Base-by-base conservation (phyloP, 2,113 vertebrate genomes). In the Emydocephalus ijimae region DNA sequence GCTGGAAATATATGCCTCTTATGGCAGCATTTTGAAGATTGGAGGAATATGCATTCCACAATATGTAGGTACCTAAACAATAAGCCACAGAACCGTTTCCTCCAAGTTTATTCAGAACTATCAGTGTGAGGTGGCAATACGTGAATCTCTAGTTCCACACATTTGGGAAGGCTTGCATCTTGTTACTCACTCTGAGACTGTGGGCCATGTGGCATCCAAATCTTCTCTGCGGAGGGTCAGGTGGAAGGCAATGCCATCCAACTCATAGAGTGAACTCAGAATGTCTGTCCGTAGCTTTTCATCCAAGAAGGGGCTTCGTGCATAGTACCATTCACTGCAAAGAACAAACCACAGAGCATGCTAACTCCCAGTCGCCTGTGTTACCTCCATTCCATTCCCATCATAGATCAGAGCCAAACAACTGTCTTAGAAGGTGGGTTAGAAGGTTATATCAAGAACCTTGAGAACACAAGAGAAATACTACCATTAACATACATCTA, bases 301-400 rank as follows among this genome's bases (percentile, higher is more conserved):
- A 69, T 93, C 94, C 94, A 98, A 52, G 95, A 98, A 97, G 87
- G 98, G 98, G 94, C 97, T 98, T 91, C 94, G 96, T 59, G 96
- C 97, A 0, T 98, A 97, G 90, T 98, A 98, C 97, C 98, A 98
- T 11, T 97, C 96, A 0, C 98, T 98, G 97, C 43, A 96, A 94
- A 0, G 89, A 94, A 43, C 48, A 90, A 90, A 52, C 56, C 95
- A 86, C 61, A 92, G 0, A 55, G 23, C n/a, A 89, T 96, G 56
- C 69, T 0, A 2, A 34, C 9, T 4, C 15, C 8, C 48, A 56
- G 59, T 18, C 14, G 6, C 7, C 45, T 15, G 1, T 59, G 20
- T 6, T 12, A 34, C 88, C 87, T 0, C 94, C 52, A 88, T 48
- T 0, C 93, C 55, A 88, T 43, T 48, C 56, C 11, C 34, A 93